Evolutionary conservation across 1,140 invertebrate genomes (phyloP).

Genomic region (Stegodyphus dumicola): DNA sequence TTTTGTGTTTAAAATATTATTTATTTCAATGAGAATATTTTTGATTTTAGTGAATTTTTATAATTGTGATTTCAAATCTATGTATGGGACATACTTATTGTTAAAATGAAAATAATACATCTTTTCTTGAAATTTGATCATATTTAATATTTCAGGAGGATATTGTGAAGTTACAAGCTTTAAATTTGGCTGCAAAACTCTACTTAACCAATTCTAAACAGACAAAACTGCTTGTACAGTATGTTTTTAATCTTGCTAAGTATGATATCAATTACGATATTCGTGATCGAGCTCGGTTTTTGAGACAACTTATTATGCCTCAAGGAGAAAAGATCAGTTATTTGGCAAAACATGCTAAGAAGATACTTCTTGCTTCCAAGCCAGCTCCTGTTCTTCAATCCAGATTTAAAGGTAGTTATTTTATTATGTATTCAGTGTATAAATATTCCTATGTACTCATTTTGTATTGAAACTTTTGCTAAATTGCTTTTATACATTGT

Average conservation of each 20-base stretch:
- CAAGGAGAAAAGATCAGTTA: constrained; percentile 69
- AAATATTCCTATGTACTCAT: background rate
- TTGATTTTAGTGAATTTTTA: background rate
- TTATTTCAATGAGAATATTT: no score
- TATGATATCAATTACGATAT: constrained; percentile 99
- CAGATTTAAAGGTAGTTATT: constrained; percentile 51
- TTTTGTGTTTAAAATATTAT: no score
- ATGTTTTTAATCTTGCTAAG: constrained; percentile 95
- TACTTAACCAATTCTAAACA: constrained; percentile 89
- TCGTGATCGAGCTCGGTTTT: constrained; percentile 88
- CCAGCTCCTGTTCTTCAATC: constrained; percentile 78
- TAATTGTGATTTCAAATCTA: background rate
- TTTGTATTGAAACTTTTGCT: background rate
- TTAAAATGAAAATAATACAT: constrained; percentile 18
- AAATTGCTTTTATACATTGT: background rate
- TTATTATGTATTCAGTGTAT: background rate
- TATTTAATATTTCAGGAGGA: constrained; percentile 77
- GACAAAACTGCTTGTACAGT: constrained; percentile 88
- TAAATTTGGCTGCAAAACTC: constrained; percentile 95
- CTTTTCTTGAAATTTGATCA: background rate
- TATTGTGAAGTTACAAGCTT: constrained; percentile 94
- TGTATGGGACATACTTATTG: background rate
- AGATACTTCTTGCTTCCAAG: constrained; percentile 91
- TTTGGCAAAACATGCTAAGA: constrained; percentile 79
- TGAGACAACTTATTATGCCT: constrained; percentile 83